Evolutionary conservation across 2,113 vertebrate genomes (phyloP), one percentile per base, ranked within the genome.

Genomic region (Microtus richardsoni): DNA sequence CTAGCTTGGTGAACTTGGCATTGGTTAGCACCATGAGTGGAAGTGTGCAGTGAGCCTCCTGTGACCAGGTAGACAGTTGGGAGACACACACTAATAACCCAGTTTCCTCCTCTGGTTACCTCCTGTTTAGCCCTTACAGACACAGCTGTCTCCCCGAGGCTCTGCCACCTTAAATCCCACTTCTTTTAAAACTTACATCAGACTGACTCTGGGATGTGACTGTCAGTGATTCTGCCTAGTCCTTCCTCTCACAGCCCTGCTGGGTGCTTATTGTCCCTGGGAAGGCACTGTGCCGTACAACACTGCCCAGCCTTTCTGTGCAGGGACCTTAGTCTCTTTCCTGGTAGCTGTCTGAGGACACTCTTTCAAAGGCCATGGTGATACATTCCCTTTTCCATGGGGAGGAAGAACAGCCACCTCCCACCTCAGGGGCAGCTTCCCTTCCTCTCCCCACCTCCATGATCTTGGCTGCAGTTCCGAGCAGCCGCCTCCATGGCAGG

Each of bases 401-500:
- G 52, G 49, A 95, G 60, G 79, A 24, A 36, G 6, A 2, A 16
- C 2, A 2, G 30, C 52, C 2, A 16, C 47, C 8, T 36, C n/a
- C 66, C 47, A 3, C 30, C 73, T 66, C 26, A 30, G 68, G 79
- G 62, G 47, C 41, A 30, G 44, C 66, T 58, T 80, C 54, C 17
- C n/a, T 7, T 22, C 5, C 21, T 58, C n/a, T 22, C 91, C 84
- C 92, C 78, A 36, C 84, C 47, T 54, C 22, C 1, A 7, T 44
- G 0, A 49, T 92, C 36, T 73, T 8, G 62, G 95, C 79, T 26
- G 44, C 39, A 4, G 77, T 52, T 84, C 89, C 62, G 7, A 62
- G 80, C 85, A 39, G 85, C 94, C 74, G 39, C 88, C 82, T 85
- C 77, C 85, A 2, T 93, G 83, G 97, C 95, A 64, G 97, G 98